Conservation (phyloP, 2,797 vertebrate species). For the Tadarida brasiliensis region DNA sequence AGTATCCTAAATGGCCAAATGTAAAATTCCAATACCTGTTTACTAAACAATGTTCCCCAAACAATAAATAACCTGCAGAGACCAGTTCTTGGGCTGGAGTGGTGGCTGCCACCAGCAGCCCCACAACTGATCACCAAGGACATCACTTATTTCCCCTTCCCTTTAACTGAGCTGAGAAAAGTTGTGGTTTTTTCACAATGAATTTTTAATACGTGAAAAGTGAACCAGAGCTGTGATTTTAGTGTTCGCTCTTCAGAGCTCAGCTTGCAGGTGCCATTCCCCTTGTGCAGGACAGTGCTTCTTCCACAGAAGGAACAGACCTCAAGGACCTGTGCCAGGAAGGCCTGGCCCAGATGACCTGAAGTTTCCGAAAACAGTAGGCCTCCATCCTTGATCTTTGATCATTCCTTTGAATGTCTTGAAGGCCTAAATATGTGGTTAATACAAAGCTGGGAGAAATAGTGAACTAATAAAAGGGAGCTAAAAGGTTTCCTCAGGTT, state of each 20-base stretch:
- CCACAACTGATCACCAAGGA: background rate
- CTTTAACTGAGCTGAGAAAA: background rate
- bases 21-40: background rate
- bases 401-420: background rate
- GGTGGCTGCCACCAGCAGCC: background rate
- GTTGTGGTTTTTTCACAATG: background rate
- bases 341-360: background rate
- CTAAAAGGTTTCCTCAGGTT: background rate
- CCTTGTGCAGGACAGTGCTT: background rate
- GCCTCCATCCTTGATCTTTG: background rate
- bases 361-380: background rate
- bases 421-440: background rate
- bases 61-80: background rate
- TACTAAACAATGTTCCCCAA: background rate
- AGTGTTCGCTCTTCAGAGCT: background rate
- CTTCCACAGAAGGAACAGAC: background rate
- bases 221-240: background rate
- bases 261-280: background rate
- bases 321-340: background rate
- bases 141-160: background rate
- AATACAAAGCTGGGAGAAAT: background rate
- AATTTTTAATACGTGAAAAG: constrained; percentile 26
- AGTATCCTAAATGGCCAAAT: background rate
- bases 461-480: background rate
- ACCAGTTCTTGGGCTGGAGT: background rate